Conservation (phyloP, 1,140 invertebrate species). For the Drosophila carrolli region DNA sequence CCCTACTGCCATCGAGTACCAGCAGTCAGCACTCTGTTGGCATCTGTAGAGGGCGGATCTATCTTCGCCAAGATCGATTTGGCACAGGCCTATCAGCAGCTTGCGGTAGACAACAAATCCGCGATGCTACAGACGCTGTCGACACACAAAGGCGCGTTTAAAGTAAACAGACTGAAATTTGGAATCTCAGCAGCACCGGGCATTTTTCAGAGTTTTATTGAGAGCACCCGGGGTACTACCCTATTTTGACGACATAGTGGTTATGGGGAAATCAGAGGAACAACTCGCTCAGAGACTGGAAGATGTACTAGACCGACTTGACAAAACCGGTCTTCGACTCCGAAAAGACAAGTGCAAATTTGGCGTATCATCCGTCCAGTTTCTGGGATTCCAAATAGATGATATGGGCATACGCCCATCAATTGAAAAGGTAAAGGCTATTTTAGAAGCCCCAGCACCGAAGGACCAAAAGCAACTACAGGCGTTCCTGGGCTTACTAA, state of each 20-base stretch:
- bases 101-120: background rate
- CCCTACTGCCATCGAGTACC: conserved; percentile 2
- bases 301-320: too few relatives aligned
- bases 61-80: conserved; percentile 8
- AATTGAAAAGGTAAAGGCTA: background rate
- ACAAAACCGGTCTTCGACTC: too few relatives aligned
- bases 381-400: background rate
- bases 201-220: too few relatives aligned
- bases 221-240: too few relatives aligned
- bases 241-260: too few relatives aligned
- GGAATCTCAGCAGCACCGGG: too few relatives aligned
- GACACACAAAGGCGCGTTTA: conserved; percentile 7
- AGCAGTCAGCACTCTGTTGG: conserved; percentile 1
- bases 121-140: background rate
- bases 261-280: too few relatives aligned
- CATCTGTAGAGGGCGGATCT: too few relatives aligned
- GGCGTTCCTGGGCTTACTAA: too few relatives aligned
- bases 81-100: conserved; percentile 4
- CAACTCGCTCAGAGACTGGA: too few relatives aligned
- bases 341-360: background rate
- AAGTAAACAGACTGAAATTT: background rate
- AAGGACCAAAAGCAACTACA: too few relatives aligned
- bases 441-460: background rate
- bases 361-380: background rate
- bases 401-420: background rate